These are phyloP conservation scores for Dolichomitus sp. DNA, from an alignment of 2,888 invertebrate species.

Conservation along the genomic window DNA sequence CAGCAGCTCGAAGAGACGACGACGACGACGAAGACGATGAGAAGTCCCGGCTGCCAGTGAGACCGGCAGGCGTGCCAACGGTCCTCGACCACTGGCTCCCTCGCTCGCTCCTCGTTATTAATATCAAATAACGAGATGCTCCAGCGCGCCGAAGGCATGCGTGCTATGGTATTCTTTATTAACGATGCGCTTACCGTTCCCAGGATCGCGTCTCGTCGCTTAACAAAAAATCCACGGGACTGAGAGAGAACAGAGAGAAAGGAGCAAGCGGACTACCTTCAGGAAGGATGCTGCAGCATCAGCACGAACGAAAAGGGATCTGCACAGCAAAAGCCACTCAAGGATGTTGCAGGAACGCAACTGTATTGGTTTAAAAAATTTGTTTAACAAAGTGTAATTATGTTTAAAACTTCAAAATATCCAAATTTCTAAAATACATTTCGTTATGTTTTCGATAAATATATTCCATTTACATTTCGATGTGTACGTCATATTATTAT, in stretches of 20 bases:
- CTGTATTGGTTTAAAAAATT: slow-evolving; percentile 39
- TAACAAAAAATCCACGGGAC: slow-evolving; percentile 63
- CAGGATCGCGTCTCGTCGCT: slow-evolving; percentile 70
- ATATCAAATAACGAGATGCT: slow-evolving; percentile 85
- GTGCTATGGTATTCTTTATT: slow-evolving; percentile 84
- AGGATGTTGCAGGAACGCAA: slow-evolving; percentile 19
- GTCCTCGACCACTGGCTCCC: slow-evolving; percentile 40
- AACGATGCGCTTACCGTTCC: slow-evolving; percentile 79
- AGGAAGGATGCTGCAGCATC: slow-evolving; percentile 39
- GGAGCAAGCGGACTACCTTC: slow-evolving; percentile 29
- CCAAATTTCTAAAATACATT: neutral
- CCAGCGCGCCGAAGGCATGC: slow-evolving; percentile 79
- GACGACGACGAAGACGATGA: slow-evolving; percentile 58
- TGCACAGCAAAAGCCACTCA: neutral
- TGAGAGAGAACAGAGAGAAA: slow-evolving; percentile 28
- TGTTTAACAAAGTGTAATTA: neutral
- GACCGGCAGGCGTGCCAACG: slow-evolving; percentile 61
- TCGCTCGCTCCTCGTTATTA: slow-evolving; percentile 80
- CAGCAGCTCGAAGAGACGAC: slow-evolving; percentile 42
- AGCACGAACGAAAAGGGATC: slow-evolving; percentile 34
- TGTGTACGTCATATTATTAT: neutral
- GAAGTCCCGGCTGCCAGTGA: slow-evolving; percentile 60
- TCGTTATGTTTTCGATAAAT: neutral
- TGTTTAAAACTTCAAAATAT: neutral
- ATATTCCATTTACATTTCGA: neutral